Base-by-base conservation (phyloP, 2,797 vertebrate genomes). In the Diceros bicornis region DNA sequence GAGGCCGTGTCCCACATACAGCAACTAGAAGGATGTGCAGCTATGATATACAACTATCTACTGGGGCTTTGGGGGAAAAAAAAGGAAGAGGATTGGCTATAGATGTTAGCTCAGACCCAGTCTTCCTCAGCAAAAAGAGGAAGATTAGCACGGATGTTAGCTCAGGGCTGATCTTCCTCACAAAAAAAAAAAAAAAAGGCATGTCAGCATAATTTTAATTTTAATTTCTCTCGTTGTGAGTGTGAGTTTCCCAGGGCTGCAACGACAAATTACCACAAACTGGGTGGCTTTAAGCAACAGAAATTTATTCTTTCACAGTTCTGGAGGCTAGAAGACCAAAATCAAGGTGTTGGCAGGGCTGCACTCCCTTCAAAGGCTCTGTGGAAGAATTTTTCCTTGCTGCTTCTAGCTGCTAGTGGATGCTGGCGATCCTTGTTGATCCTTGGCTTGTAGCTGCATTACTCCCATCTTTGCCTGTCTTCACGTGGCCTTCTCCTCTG, bases 221-320 rank as follows among this genome's bases (percentile, higher is more conserved):
- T 97, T 79, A 32, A 52, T 90, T 72, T 97, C 52, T 90, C 59
- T 95, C 34, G 69, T 16, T 92, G 66, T 21, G n/a, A 64, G 18
- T 44, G 6, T 87, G 86, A 52, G 23, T 77, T 91, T 93, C 25
- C 23, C 62, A 57, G 64, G 66, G 41, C 59, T 82, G 16, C 84
- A 81, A 13, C 62, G 66, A 89, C 44, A 92, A 82, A 83, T 79
- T 27, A 68, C 59, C 61, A 10, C 47, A 84, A 88, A 91, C 62
- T 18, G 71, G 37, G 44, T 47, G 72, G 25, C n/a, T 66, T 94
- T 86, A 75, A 55, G 69, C 71, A 55, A 81, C 44, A 57, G 68
- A 71, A 75, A 50, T 14, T 4, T 44, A n/a, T 90, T 75, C 81
- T 77, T 57, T 23, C 29, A 9, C 52, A 44, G 29, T 68, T 81